Conservation (phyloP, 2,888 invertebrate genomes). For the Cancer borealis region DNA sequence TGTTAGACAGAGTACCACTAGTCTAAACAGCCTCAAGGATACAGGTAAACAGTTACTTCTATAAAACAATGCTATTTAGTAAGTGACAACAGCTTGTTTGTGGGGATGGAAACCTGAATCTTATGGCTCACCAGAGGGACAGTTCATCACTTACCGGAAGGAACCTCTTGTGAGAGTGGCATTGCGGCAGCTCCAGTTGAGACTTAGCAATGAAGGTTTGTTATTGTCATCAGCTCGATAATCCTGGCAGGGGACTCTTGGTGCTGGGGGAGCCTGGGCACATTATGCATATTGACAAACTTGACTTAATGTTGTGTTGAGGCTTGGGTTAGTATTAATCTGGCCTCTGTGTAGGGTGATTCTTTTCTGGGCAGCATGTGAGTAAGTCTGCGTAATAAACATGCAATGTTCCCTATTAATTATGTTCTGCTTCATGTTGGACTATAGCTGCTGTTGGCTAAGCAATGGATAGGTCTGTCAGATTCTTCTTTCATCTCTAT, state of each 20-base stretch:
- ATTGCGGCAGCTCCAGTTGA: not conserved
- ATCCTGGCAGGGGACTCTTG: not conserved
- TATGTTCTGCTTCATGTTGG: constrained; percentile 15
- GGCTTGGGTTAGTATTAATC: not conserved
- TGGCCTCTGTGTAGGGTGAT: not conserved
- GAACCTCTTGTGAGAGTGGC: constrained; percentile 8
- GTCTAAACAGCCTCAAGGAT: not conserved
- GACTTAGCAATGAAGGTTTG: constrained; percentile 12
- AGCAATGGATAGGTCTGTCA: not conserved
- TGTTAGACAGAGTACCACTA: not conserved
- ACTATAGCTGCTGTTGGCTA: not conserved
- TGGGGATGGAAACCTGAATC: not conserved
- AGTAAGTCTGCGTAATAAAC: not conserved
- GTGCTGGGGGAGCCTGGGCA: constrained; percentile 18
- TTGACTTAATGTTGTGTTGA: not conserved
- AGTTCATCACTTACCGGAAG: not conserved
- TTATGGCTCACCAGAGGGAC: constrained; percentile 39
- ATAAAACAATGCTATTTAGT: not conserved
- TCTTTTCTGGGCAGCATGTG: not conserved
- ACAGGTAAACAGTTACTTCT: not conserved
- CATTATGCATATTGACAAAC: not conserved
- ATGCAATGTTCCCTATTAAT: not conserved
- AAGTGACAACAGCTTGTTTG: not conserved
- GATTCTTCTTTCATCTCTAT: not conserved
- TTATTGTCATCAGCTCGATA: not conserved